Conservation (phyloP, 2,888 invertebrate genomes). For the Brenthis daphne region DNA sequence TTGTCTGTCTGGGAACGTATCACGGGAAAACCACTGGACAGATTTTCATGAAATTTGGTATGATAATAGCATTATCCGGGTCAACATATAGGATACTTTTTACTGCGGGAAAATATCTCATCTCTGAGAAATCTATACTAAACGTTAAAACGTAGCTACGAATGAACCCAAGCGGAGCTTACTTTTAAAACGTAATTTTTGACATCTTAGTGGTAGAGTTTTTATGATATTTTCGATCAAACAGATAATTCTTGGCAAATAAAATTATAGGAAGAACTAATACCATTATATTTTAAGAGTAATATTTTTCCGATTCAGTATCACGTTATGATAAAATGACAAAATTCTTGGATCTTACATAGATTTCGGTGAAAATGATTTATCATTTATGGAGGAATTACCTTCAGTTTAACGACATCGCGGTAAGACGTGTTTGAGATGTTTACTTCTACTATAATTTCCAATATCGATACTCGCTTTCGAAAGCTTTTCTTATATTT, state of each 20-base stretch:
- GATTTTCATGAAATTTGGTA: too few relatives aligned
- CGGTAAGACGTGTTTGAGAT: slow-evolving; percentile 52
- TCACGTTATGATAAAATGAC: slow-evolving; percentile 21
- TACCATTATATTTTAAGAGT: slow-evolving; percentile 5
- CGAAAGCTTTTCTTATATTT: neutral
- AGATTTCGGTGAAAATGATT: slow-evolving; percentile 51
- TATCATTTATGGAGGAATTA: slow-evolving; percentile 54
- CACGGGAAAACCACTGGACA: too few relatives aligned
- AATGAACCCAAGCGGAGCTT: too few relatives aligned
- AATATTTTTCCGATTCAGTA: slow-evolving; percentile 8
- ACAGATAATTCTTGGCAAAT: neutral
- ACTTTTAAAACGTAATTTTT: too few relatives aligned
- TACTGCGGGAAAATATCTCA: too few relatives aligned
- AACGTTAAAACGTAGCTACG: too few relatives aligned
- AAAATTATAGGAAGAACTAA: slow-evolving; percentile 6
- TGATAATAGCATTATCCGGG: too few relatives aligned
- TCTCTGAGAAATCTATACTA: too few relatives aligned
- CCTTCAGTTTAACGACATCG: slow-evolving; percentile 42
- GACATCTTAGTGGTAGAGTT: neutral
- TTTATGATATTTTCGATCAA: neutral
- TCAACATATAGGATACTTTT: too few relatives aligned
- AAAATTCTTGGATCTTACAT: slow-evolving; percentile 28
- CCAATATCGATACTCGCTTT: slow-evolving; percentile 3
- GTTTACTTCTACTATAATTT: slow-evolving; percentile 25
- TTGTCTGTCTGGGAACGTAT: too few relatives aligned